Conservation (phyloP, 2,888 invertebrate species). For the Gastrophysa polygoni region DNA sequence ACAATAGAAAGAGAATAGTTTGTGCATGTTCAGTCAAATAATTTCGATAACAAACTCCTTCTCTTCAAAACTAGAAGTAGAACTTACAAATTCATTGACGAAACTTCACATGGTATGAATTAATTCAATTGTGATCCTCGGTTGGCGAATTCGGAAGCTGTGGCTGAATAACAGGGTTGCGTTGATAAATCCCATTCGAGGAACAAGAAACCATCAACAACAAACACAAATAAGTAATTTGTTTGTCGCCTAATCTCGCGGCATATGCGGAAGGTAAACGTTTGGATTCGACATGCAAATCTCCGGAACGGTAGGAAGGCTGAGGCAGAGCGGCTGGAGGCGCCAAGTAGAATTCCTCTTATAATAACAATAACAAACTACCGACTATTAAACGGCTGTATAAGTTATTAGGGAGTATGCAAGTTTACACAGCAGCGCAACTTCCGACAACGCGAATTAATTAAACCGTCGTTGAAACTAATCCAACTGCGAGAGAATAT, state of each 20-base stretch:
- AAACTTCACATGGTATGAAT: too few species aligned
- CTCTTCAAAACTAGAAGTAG: too few species aligned
- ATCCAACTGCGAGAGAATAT: constrained; percentile 11
- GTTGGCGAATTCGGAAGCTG: too few species aligned
- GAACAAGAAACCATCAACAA: background rate
- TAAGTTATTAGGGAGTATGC: constrained; percentile 28
- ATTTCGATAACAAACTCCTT: too few species aligned
- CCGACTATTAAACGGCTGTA: constrained; percentile 25
- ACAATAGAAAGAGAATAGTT: too few species aligned
- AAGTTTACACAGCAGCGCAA: constrained; percentile 24
- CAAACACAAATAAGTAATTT: constrained; percentile 25
- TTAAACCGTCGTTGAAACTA: constrained; percentile 16
- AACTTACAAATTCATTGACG: too few species aligned
- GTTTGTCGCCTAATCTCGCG: constrained; percentile 31
- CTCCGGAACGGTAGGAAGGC: constrained; percentile 17
- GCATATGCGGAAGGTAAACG: constrained; percentile 29
- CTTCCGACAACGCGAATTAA: constrained; percentile 23
- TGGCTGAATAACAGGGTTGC: background rate
- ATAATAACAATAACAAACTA: constrained; percentile 36
- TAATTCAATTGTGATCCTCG: too few species aligned
- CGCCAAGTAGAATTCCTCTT: constrained; percentile 15
- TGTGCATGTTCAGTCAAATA: too few species aligned
- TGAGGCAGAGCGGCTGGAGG: constrained; percentile 14
- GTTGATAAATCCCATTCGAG: background rate
- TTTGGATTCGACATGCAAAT: constrained; percentile 38